Evolutionary conservation across 2,113 vertebrate species (phyloP), one percentile per base, ranked within the genome.

Genomic region (Urocolius indicus): DNA sequence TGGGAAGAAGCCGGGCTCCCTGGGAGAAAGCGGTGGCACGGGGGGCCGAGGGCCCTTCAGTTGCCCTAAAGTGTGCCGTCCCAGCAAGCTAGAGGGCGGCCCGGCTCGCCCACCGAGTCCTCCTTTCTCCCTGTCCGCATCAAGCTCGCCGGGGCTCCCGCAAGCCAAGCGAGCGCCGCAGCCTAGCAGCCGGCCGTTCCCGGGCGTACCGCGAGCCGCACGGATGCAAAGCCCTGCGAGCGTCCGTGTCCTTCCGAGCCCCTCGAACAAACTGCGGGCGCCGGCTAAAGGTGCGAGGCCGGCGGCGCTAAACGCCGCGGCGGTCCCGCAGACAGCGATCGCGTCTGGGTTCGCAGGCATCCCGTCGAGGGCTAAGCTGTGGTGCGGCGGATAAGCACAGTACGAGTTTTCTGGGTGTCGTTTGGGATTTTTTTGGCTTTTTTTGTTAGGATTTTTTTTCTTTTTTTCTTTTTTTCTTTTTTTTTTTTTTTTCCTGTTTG

Each of bases 171-270:
- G 51, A 92, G 68, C 43, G 59, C 65, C 69, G 79, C 91, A 46
- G 89, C 9, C 46, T 43, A 3, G n/a, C 68, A 4, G 2, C 69
- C 21, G 78, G 41, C 79, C 87, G 8, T 85, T 90, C 51, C 89
- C 69, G 65, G 69, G 82, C 69, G 78, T 61, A 49, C 29, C 78
- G 4, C 57, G 8, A 87, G 43, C 57, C 82, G 75, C 91, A 82
- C 86, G 71, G 86, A 90, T 94, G 83, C 93, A 90, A 90, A 95
- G 49, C 67, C 94, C 89, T 38, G 75, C 48, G 54, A 71, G 79
- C 79, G 80, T 46, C 94, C 67, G 15, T 30, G 80, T 89, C 95
- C 32, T 62, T 48, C 72, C 79, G 87, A 96, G 45, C 34, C 87
- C 89, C 92, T 93, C 32, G 52, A 90, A 34, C 84, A 75, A 89